Conservation (phyloP, 1,140 invertebrate species). For the Diprion similis region DNA sequence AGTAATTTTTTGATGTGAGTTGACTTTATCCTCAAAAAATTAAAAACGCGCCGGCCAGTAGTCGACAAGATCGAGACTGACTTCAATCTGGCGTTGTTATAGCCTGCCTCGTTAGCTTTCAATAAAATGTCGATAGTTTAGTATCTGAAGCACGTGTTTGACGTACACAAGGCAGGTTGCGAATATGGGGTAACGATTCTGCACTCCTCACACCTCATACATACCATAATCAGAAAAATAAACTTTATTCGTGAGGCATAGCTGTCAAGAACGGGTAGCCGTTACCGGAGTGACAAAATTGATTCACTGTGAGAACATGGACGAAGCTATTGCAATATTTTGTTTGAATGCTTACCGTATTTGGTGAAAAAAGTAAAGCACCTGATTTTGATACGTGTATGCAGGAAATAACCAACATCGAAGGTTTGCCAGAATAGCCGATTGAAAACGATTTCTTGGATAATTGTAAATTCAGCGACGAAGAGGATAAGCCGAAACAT, state of each 20-base stretch:
- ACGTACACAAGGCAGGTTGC: background rate
- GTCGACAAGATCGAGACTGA: background rate
- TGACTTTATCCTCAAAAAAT: background rate
- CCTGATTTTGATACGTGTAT: background rate
- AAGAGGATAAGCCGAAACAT: background rate
- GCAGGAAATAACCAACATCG: background rate
- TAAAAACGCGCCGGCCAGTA: background rate
- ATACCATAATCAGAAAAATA: background rate
- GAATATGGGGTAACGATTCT: background rate
- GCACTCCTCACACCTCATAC: background rate
- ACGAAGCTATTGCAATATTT: background rate
- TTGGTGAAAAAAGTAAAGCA: background rate
- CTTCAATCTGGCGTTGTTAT: background rate
- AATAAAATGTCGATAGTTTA: background rate
- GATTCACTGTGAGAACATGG: background rate
- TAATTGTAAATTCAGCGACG: background rate
- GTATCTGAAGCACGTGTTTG: background rate
- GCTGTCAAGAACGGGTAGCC: background rate
- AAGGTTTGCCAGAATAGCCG: background rate
- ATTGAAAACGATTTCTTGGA: background rate
- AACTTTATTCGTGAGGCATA: background rate
- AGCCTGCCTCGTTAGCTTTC: background rate
- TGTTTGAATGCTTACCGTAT: background rate
- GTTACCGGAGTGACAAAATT: background rate
- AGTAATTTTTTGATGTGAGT: background rate